phyloP scores from a whole-genome alignment of 35 echinoderm and acorn worm species.

The Stichopus chloronotus region DNA sequence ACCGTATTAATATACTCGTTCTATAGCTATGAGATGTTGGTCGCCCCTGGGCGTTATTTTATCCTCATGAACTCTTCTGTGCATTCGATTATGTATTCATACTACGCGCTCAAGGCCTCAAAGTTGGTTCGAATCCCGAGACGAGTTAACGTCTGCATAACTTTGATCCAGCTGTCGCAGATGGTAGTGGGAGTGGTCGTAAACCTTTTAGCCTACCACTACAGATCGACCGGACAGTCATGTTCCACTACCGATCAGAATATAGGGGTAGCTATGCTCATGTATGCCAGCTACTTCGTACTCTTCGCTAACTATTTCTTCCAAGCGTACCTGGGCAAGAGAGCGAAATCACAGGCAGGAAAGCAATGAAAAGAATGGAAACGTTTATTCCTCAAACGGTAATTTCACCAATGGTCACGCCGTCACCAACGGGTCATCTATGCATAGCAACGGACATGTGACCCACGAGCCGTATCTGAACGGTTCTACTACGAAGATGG shows the following conservation, averaged over 20 bases:
- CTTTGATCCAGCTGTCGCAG: constrained; percentile 89
- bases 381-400: constrained; percentile 34
- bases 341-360: not conserved
- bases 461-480: not conserved
- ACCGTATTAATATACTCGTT: constrained; percentile 86
- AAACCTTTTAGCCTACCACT: constrained; percentile 69
- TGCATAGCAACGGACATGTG: constrained; percentile 8
- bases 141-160: constrained; percentile 80
- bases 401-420: constrained; percentile 31
- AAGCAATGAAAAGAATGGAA: constrained; percentile 33
- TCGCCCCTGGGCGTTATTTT: constrained; percentile 88
- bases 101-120: constrained; percentile 81
- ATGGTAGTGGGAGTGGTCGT: constrained; percentile 88
- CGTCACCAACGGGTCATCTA: not conserved
- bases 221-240: constrained; percentile 61
- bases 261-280: constrained; percentile 70
- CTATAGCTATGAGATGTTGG: constrained; percentile 78
- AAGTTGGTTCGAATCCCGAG: constrained; percentile 80
- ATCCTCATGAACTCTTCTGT: constrained; percentile 81
- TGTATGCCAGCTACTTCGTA: constrained; percentile 95
- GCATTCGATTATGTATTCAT: constrained; percentile 97
- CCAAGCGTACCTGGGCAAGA: constrained; percentile 77
- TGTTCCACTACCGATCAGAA: constrained; percentile 89
- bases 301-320: constrained; percentile 98
- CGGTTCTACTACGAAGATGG: not conserved